Evolutionary conservation across 2,113 vertebrate genomes (phyloP).

Genomic region (Nesogale talazaci): DNA sequence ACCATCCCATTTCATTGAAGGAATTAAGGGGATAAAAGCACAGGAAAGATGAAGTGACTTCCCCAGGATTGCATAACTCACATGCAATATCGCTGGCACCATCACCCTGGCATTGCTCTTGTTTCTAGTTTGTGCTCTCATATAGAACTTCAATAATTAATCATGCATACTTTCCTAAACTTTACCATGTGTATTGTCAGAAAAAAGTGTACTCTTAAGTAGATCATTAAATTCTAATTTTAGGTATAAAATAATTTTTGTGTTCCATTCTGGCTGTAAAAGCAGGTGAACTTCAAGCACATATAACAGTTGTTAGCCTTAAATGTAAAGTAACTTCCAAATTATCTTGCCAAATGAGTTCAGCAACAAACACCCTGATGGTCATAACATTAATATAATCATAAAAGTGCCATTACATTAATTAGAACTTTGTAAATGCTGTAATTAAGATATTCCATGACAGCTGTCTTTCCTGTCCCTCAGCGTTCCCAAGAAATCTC

Average conservation of each 20-base stretch:
- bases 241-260: slow-evolving; percentile 29
- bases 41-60: not conserved
- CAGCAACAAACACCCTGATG: slow-evolving; percentile 82
- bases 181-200: not conserved
- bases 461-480: slow-evolving; percentile 88
- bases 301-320: slow-evolving; percentile 70
- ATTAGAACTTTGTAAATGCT: slow-evolving; percentile 88
- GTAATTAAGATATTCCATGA: slow-evolving; percentile 88
- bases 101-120: not conserved
- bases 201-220: not conserved
- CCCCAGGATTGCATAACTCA: not conserved
- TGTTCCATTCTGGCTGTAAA: slow-evolving; percentile 38
- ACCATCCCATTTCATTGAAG: not conserved
- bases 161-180: not conserved
- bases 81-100: not conserved
- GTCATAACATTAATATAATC: slow-evolving; percentile 87
- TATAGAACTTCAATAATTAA: not conserved
- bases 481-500: slow-evolving; percentile 86
- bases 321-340: slow-evolving; percentile 80
- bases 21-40: not conserved
- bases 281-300: slow-evolving; percentile 38
- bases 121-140: not conserved
- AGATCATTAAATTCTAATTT: not conserved
- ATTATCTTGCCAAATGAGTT: slow-evolving; percentile 81
- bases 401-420: slow-evolving; percentile 89